Percentiles rank a stretch among this genome's conserved stretches.
phyloP scores from a whole-genome alignment of 2,113 vertebrate species.

The Gobio gobio region DNA sequence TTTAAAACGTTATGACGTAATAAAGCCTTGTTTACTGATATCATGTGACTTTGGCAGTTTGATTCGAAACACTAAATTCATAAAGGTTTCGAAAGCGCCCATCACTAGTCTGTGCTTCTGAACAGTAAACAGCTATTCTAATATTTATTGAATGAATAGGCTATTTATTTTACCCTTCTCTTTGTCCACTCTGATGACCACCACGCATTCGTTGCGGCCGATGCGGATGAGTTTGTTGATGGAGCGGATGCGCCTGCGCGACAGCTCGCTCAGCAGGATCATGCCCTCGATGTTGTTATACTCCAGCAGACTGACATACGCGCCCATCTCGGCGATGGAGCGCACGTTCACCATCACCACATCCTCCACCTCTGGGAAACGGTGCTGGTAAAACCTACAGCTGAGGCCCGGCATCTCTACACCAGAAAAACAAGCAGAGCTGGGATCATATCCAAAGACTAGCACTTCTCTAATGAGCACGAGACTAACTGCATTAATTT shows the following conservation, averaged over 20 bases:
- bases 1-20: too few relatives aligned
- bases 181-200: conserved; percentile 98
- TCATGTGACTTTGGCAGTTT: too few relatives aligned
- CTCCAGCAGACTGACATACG: conserved; percentile 95
- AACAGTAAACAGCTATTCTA: too few relatives aligned
- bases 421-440: too few relatives aligned
- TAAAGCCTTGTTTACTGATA: too few relatives aligned
- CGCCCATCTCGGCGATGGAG: conserved; percentile 98
- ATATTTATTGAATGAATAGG: too few relatives aligned
- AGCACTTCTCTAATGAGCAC: not conserved
- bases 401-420: conserved; percentile 89
- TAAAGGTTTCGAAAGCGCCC: too few relatives aligned
- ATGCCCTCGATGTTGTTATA: conserved; percentile 99
- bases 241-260: conserved; percentile 93
- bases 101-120: too few relatives aligned
- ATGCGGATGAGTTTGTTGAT: conserved; percentile 99
- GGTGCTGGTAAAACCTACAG: conserved; percentile 98
- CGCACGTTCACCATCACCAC: conserved; percentile 98
- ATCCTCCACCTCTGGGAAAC: conserved; percentile 97
- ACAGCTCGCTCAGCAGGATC: conserved; percentile 97
- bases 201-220: conserved; percentile 96
- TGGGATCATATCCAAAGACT: not conserved
- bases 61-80: too few relatives aligned
- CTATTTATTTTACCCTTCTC: conserved; percentile 82
- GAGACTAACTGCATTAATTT: not conserved